Base-by-base conservation (phyloP, 2,888 invertebrate species). In the Acheta domesticus region DNA sequence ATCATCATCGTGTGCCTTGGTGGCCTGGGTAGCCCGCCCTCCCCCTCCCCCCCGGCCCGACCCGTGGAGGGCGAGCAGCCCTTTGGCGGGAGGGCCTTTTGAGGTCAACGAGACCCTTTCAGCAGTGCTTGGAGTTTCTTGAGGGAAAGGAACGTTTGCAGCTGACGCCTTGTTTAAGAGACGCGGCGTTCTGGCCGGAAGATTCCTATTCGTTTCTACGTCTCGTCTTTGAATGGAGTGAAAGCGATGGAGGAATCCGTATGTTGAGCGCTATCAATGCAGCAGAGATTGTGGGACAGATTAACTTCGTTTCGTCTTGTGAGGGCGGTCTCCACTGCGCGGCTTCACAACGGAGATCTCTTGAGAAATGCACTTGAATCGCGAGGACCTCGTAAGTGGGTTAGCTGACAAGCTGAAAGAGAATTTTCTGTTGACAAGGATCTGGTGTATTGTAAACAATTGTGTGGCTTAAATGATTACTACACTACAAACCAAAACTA, bases 151-250 rank as follows among this genome's bases (percentile, higher is more conserved):
- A 62, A 62, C 62, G 62, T 62, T 62, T 62, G 62, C 62, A 62
- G 62, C 62, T 62, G 62, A 62, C 62, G 62, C 62, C 62, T 62
- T 62, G n/a, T 62, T 62, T 62, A 62, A 62, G 62, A 62, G 62
- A 62, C 62, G 62, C 14, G 5, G 62, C 14, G 62, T 62, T 62
- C n/a, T 62, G n/a, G 62, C 62, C 62, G 62, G 62, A 62, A 62
- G n/a, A 62, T 62, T 62, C 62, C 16, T 62, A n/a, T 62, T 19
- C 62, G n/a, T 62, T 62, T n/a, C 62, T 62, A 19, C 62, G n/a
- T 19, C 62, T 62, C n/a, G 62, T n/a, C 4, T 62, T n/a, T 62
- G 62, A 19, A 14, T 62, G 62, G 16, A 62, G 62, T n/a, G 36
- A 36, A 62, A 62, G 62, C n/a, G 62, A n/a, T 62, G 62, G 62